These are phyloP conservation scores for Pterostichus madidus DNA, from an alignment of 2,888 invertebrate species.

Conservation along the genomic window DNA sequence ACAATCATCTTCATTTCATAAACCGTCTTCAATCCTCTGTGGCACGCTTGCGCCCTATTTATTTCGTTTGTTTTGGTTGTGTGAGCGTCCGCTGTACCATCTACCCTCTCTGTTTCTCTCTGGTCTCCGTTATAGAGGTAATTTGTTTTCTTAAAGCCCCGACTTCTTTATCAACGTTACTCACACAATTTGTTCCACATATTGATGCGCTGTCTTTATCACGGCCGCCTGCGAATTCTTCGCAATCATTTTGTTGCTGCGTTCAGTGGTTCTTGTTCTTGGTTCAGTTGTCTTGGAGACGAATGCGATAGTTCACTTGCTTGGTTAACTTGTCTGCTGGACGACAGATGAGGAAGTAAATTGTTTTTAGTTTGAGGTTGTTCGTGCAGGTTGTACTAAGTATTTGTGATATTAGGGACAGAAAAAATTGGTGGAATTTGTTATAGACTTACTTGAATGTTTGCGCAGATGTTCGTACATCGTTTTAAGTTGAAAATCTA, in stretches of 20 bases:
- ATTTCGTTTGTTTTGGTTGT: background rate
- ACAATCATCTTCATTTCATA: background rate
- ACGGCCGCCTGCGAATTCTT: conserved; percentile 1
- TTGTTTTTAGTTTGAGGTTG: conserved; percentile 33
- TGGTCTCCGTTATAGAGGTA: conserved; percentile 38
- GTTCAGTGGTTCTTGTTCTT: background rate
- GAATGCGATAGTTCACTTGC: conserved; percentile 43
- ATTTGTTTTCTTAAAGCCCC: conserved; percentile 45
- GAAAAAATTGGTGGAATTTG: background rate
- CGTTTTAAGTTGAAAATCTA: too few relatives aligned
- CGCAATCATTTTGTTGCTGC: background rate
- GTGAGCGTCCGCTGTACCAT: too few relatives aligned
- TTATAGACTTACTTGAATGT: background rate
- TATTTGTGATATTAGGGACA: background rate
- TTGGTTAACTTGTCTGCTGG: conserved; percentile 42
- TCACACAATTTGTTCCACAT: conserved; percentile 58
- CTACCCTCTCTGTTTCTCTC: background rate
- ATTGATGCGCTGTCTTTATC: conserved; percentile 56
- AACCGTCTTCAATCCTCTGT: conserved; percentile 6
- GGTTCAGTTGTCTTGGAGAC: background rate
- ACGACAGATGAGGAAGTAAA: conserved; percentile 33
- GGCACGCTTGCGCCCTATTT: background rate
- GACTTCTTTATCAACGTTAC: conserved; percentile 50
- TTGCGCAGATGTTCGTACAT: too few relatives aligned
- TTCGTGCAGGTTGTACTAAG: conserved; percentile 22